Conservation (phyloP, 2,113 vertebrate genomes). For the Ia io region DNA sequence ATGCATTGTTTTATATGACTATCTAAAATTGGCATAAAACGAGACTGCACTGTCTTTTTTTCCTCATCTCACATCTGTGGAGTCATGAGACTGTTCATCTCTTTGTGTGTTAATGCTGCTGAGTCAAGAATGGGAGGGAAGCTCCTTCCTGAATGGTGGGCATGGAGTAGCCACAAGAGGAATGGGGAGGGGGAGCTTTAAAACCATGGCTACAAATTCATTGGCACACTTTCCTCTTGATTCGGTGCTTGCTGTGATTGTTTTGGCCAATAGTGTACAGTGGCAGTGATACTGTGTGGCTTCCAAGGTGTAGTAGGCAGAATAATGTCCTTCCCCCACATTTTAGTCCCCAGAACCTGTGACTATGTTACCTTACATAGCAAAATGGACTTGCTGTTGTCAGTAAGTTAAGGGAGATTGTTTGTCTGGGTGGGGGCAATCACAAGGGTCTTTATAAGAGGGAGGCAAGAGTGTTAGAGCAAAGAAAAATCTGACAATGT, state of each 20-base stretch:
- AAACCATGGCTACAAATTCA: neutral
- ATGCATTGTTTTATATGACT: neutral
- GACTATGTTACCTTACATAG: neutral
- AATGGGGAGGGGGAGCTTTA: neutral
- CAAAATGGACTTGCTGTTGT: neutral
- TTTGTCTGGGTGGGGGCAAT: neutral
- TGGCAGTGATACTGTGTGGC: neutral
- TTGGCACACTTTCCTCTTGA: neutral
- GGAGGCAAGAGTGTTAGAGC: neutral
- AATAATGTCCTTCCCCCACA: neutral
- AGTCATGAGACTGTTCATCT: neutral
- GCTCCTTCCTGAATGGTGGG: neutral
- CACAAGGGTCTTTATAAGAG: neutral
- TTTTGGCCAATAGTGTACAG: neutral
- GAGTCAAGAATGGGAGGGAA: neutral
- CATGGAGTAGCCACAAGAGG: neutral
- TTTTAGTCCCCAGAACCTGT: neutral
- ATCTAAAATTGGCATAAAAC: neutral
- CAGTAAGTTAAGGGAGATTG: neutral
- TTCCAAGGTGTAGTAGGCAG: neutral
- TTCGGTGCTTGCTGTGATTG: neutral
- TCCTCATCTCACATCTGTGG: neutral
- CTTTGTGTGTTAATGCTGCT: neutral
- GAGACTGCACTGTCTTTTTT: neutral
- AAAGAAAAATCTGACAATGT: neutral